A percentile compares a stretch with the other conserved stretches of the same genome.
These are phyloP conservation scores for Tetragonisca angustula DNA, from an alignment of 2,888 invertebrate species.

Conservation along the genomic window DNA sequence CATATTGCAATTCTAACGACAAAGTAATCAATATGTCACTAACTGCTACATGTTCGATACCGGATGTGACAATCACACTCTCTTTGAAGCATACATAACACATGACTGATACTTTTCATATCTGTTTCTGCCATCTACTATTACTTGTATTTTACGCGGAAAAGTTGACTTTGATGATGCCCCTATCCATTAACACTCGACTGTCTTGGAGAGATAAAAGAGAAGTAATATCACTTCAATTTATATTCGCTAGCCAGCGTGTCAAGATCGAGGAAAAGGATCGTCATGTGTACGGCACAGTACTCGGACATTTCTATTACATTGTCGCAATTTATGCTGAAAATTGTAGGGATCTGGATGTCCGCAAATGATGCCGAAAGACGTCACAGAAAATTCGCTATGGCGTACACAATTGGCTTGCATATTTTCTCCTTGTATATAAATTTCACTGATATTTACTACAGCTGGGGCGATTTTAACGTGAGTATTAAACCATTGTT, in stretches of 20 bases:
- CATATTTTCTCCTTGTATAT: background rate
- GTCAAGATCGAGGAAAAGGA: background rate
- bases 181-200: background rate
- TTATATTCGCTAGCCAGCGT: background rate
- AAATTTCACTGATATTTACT: background rate
- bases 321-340: slow-evolving; percentile 56
- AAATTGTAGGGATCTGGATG: slow-evolving; percentile 65
- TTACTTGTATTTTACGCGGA: background rate
- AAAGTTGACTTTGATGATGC: background rate
- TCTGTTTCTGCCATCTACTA: background rate
- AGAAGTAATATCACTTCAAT: background rate
- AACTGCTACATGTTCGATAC: background rate
- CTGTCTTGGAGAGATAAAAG: background rate
- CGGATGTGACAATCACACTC: background rate
- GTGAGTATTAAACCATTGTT: background rate
- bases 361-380: slow-evolving; percentile 33
- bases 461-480: background rate
- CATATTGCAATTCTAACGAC: background rate
- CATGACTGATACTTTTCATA: background rate
- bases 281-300: background rate
- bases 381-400: background rate
- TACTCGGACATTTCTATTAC: slow-evolving; percentile 53
- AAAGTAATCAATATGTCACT: background rate
- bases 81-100: no score
- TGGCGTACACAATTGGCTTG: background rate